Evolutionary conservation across 2,888 invertebrate genomes (phyloP), one percentile per base, ranked within the genome.

Genomic region (Altica lythri): DNA sequence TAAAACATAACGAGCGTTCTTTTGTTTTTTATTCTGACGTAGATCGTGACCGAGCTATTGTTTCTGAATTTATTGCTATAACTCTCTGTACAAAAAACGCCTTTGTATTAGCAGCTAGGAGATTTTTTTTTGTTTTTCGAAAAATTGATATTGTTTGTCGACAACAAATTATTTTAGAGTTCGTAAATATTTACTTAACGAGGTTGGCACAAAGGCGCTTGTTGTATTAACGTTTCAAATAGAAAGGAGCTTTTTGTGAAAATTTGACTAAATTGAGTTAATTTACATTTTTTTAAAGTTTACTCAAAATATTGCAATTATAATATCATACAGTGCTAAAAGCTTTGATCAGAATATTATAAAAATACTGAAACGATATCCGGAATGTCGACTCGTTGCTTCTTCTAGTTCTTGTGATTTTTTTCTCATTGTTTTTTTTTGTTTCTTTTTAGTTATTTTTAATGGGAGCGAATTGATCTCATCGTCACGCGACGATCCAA

Each of bases 1-100:
- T 72, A 73, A 72, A 73, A 71, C 72, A 69, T 71, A 72, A 73
- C 72, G 69, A 70, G 68, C 66, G 64, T 68, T 65, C 70, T 64
- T 72, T 72, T 71, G 68, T 69, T 70, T 68, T 69, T 69, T 65
- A 68, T 71, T 45, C 67, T 68, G 68, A 70, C 68, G 68, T 64
- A 68, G 71, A 72, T 71, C 69, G 70, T 67, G 68, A 68, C 62
- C 63, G 67, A n/a, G 65, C 71, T 68, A 73, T 74, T 74, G 74
- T 73, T 73, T 67, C 62, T 56, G 65, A 69, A 74, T 73, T 73
- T 74, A 73, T 74, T 70, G 69, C 71, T 63, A 60, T 62, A 46
- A 52, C 47, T 57, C 46, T 49, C 51, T 37, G 56, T n/a, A 60
- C 57, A 62, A 64, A 64, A 64, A 64, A 63, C 58, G 57, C 61